Evolutionary conservation across 2,888 invertebrate genomes (phyloP).

Genomic region (Drosophila acutilabella): DNA sequence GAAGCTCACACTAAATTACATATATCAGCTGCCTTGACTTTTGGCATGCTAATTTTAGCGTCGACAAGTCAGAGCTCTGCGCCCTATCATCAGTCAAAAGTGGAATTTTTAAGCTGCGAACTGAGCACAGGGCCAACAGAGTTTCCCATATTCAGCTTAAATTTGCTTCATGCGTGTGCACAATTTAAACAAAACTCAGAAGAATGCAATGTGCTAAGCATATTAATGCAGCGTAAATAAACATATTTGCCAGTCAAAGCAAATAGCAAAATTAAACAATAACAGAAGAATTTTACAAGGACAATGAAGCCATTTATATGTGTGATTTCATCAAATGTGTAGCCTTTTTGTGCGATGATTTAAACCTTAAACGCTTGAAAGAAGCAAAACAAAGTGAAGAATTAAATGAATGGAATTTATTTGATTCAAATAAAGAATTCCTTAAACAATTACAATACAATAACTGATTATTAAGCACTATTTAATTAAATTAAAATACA

Average conservation of each 20-base stretch:
- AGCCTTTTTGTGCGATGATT: background rate
- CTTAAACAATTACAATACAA: too few species aligned
- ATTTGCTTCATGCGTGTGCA: background rate
- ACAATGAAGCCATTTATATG: background rate
- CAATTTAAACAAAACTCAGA: constrained; percentile 7
- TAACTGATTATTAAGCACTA: too few species aligned
- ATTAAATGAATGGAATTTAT: too few species aligned
- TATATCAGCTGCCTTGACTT: constrained; percentile 32
- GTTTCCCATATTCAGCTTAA: constrained; percentile 7
- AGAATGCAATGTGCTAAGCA: background rate
- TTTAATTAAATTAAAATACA: too few species aligned
- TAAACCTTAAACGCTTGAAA: too few species aligned
- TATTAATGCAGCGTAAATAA: background rate
- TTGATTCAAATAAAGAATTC: too few species aligned
- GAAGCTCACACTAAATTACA: constrained; percentile 10
- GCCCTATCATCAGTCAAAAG: constrained; percentile 47
- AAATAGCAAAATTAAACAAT: constrained; percentile 3
- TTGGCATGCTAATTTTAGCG: constrained; percentile 48
- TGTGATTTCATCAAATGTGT: background rate
- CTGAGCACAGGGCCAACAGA: background rate
- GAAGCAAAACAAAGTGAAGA: too few species aligned
- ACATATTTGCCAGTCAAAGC: background rate
- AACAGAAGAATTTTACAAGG: background rate
- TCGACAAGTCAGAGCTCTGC: constrained; percentile 29
- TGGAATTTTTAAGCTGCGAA: background rate